Evolutionary conservation across 2,888 invertebrate species (phyloP).

Genomic region (Hypomecis punctinalis): DNA sequence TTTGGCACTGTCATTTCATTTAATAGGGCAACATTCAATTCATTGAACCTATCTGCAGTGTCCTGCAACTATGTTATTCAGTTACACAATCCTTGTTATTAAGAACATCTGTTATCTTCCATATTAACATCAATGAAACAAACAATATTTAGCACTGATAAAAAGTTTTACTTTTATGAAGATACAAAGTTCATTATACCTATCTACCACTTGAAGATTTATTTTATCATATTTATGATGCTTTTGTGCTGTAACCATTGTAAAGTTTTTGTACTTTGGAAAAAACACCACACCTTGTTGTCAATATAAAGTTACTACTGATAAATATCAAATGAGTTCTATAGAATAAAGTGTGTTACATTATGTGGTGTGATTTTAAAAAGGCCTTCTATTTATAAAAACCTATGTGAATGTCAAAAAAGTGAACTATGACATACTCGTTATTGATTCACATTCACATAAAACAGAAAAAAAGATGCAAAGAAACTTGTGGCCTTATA

Average conservation of each 20-base stretch:
- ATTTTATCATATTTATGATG: slow-evolving; percentile 18
- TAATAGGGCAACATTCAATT: slow-evolving; percentile 22
- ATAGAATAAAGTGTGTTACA: too few species aligned
- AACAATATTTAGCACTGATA: slow-evolving; percentile 19
- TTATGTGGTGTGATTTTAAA: too few species aligned
- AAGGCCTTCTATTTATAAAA: too few species aligned
- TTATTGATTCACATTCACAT: too few species aligned
- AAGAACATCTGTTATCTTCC: background rate
- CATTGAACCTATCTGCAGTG: slow-evolving; percentile 7
- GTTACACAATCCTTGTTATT: background rate
- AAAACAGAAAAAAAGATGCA: too few species aligned
- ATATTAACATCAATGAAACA: slow-evolving; percentile 1
- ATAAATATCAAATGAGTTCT: too few species aligned
- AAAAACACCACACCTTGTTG: background rate
- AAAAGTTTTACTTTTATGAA: slow-evolving; percentile 4
- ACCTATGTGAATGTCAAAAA: too few species aligned
- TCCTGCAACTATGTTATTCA: slow-evolving; percentile 1
- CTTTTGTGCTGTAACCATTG: background rate
- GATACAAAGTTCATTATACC: slow-evolving; percentile 30
- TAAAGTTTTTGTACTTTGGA: background rate
- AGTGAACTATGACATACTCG: too few species aligned
- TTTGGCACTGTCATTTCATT: slow-evolving; percentile 45
- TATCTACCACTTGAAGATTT: slow-evolving; percentile 5
- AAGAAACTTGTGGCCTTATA: too few species aligned
- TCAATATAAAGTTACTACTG: too few species aligned